Conservation (phyloP, 2,113 vertebrate species). For the Colinus virginianus region DNA sequence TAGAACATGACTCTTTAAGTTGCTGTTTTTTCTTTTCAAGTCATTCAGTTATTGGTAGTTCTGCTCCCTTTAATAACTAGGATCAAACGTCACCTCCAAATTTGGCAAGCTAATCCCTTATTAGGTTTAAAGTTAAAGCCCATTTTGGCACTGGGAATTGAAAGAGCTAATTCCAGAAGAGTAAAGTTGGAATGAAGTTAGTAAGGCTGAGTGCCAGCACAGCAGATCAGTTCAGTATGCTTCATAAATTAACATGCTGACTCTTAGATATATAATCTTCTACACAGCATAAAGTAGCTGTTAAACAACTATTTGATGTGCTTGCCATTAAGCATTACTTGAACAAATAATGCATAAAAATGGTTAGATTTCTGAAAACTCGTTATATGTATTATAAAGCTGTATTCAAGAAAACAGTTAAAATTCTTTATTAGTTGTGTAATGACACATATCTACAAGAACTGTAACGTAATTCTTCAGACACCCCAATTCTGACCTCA, state of each 20-base stretch:
- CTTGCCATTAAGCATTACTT: not conserved
- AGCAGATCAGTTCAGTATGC: not conserved
- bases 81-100: conserved; percentile 49
- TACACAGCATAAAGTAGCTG: not conserved
- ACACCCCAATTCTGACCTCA: not conserved
- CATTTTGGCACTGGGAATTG: conserved; percentile 64
- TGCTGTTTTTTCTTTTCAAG: conserved; percentile 22
- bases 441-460: not conserved
- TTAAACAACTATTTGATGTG: not conserved
- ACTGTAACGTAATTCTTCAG: not conserved
- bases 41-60: conserved; percentile 39
- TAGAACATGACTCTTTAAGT: not conserved
- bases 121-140: conserved; percentile 73
- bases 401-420: not conserved
- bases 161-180: conserved; percentile 64
- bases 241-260: not conserved
- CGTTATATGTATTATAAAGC: not conserved
- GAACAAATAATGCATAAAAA: not conserved
- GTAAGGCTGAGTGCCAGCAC: conserved; percentile 15
- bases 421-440: not conserved
- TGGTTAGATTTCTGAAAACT: not conserved
- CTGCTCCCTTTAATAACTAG: conserved; percentile 56
- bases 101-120: conserved; percentile 66
- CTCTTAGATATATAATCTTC: not conserved
- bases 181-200: conserved; percentile 52